phyloP scores from a whole-genome alignment of 1,140 invertebrate species.

The Helicoverpa armigera region DNA sequence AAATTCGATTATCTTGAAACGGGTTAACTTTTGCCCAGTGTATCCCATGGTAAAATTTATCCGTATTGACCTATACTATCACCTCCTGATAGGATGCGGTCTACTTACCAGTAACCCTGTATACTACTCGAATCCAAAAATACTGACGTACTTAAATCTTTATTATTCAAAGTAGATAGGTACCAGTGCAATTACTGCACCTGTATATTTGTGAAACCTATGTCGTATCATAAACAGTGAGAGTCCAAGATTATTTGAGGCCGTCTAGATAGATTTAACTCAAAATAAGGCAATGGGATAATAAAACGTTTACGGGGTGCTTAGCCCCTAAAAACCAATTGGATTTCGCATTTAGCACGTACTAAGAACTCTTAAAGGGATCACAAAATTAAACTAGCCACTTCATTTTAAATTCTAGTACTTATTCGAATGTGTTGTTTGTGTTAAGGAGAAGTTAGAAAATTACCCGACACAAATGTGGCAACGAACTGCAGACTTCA shows the following conservation, averaged over 20 bases:
- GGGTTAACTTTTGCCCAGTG: too few relatives aligned
- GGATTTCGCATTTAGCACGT: slow-evolving; percentile 72
- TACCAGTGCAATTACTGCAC: not conserved
- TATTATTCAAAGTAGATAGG: not conserved
- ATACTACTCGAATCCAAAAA: too few relatives aligned
- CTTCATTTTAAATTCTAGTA: slow-evolving; percentile 14
- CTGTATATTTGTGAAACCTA: not conserved
- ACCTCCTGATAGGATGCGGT: too few relatives aligned
- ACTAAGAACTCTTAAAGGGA: slow-evolving; percentile 67
- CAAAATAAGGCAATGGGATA: slow-evolving; percentile 53
- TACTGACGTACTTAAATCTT: not conserved
- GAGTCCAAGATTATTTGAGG: slow-evolving; percentile 47
- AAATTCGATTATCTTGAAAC: too few relatives aligned
- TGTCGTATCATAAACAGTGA: not conserved
- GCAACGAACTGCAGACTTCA: slow-evolving; percentile 39
- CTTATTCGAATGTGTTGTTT: slow-evolving; percentile 9
- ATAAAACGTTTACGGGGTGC: slow-evolving; percentile 71
- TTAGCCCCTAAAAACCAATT: slow-evolving; percentile 76
- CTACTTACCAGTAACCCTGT: too few relatives aligned
- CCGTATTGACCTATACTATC: too few relatives aligned
- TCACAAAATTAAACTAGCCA: slow-evolving; percentile 52
- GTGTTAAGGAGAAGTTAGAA: slow-evolving; percentile 5
- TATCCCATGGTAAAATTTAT: too few relatives aligned
- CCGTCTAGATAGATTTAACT: slow-evolving; percentile 60
- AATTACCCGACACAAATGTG: not conserved